Evolutionary conservation across 1,140 invertebrate genomes (phyloP).

Genomic region (Spodoptera litura): DNA sequence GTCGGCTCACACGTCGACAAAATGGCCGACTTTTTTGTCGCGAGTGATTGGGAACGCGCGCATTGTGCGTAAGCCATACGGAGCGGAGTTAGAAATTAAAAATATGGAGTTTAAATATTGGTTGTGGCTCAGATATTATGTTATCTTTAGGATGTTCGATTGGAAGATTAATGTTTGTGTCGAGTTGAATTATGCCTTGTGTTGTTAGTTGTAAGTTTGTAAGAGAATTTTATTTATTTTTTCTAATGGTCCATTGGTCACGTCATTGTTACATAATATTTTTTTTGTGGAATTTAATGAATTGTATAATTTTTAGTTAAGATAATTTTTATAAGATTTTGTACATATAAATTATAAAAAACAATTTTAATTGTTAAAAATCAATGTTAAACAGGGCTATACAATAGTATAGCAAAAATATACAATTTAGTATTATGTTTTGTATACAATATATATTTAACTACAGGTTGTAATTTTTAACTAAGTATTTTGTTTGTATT

Average conservation of each 20-base stretch:
- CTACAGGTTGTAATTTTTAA: too few relatives aligned
- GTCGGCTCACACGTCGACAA: conserved; percentile 76
- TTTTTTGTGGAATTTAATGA: background rate
- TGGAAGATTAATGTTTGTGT: conserved; percentile 12
- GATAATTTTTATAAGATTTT: too few relatives aligned
- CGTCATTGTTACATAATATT: background rate
- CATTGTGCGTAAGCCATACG: conserved; percentile 35
- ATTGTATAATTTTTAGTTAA: too few relatives aligned
- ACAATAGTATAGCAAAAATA: too few relatives aligned
- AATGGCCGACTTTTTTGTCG: conserved; percentile 78
- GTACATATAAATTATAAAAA: too few relatives aligned
- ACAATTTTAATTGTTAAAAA: too few relatives aligned
- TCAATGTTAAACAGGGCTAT: too few relatives aligned
- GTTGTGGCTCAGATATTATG: conserved; percentile 9
- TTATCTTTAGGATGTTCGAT: conserved; percentile 3
- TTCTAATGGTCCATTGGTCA: background rate
- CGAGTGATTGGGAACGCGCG: conserved; percentile 43
- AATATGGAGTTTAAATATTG: conserved; percentile 32
- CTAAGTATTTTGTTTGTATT: too few relatives aligned
- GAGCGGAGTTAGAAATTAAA: conserved; percentile 24
- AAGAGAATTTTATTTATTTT: background rate
- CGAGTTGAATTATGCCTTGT: conserved; percentile 4
- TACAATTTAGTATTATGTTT: too few relatives aligned
- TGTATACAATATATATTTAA: too few relatives aligned
- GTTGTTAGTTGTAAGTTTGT: background rate